Evolutionary conservation across 2,888 invertebrate genomes (phyloP).

Genomic region (Lottia scabra): DNA sequence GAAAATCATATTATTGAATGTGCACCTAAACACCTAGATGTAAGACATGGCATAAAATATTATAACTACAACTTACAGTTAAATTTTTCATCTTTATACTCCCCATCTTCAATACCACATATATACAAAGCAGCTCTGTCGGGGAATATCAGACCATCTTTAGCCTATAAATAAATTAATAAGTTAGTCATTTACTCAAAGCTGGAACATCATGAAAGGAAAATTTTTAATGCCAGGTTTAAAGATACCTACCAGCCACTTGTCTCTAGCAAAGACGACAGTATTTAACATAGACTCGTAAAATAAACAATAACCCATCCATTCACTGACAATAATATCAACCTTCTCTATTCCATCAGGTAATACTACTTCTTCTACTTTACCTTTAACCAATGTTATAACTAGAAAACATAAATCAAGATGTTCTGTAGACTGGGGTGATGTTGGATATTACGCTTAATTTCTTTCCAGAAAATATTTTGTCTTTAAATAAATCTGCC

Average conservation of each 20-base stretch:
- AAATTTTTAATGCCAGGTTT: neutral
- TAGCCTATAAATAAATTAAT: conserved; percentile 70
- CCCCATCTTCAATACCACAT: conserved; percentile 86
- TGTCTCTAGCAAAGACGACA: conserved; percentile 96
- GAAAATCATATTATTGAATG: no score
- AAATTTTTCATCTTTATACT: conserved; percentile 99
- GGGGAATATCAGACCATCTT: conserved; percentile 94
- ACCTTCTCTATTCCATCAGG: conserved; percentile 91
- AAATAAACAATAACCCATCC: conserved; percentile 91
- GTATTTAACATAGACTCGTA: conserved; percentile 99
- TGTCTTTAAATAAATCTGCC: no score
- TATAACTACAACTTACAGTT: conserved; percentile 78
- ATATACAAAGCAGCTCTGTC: conserved; percentile 92
- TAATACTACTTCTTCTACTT: conserved; percentile 91
- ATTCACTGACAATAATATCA: conserved; percentile 89
- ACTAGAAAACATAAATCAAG: conserved; percentile 46
- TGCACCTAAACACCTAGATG: no score
- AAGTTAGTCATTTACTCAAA: neutral
- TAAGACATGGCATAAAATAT: no score
- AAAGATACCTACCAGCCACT: conserved; percentile 83
- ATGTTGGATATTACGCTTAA: no score
- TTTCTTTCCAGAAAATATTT: no score
- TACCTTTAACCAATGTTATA: conserved; percentile 73
- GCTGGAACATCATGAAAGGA: neutral
- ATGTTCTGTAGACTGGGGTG: no score